phyloP scores from a whole-genome alignment of 2,113 vertebrate species.

The Syrmaticus mikado region DNA sequence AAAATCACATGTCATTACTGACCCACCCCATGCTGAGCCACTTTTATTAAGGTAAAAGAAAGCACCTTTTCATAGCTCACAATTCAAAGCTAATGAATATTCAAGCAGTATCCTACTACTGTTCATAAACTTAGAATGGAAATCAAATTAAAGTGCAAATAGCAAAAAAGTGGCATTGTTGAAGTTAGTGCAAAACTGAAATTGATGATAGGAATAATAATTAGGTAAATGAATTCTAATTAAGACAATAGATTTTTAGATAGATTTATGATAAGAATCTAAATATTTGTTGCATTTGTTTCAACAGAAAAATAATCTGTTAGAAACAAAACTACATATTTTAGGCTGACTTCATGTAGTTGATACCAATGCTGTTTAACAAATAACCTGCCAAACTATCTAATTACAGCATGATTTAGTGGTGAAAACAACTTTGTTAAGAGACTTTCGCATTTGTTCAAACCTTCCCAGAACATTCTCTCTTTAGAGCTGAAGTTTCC shows the following conservation, averaged over 20 bases:
- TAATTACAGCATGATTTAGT: accelerated
- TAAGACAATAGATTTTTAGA: constrained; percentile 77
- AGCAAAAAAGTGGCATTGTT: constrained; percentile 83
- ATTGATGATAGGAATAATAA: constrained; percentile 83
- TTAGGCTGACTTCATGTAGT: neutral
- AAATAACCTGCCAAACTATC: neutral
- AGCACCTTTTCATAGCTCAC: constrained; percentile 77
- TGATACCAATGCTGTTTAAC: constrained; percentile 2
- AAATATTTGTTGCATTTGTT: constrained; percentile 79
- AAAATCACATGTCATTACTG: constrained; percentile 79
- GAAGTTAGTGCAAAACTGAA: constrained; percentile 77
- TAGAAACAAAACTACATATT: neutral
- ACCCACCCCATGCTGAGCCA: constrained; percentile 77
- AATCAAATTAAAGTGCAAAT: constrained; percentile 88
- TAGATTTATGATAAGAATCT: constrained; percentile 71
- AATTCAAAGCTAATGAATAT: constrained; percentile 87
- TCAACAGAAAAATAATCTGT: constrained; percentile 50
- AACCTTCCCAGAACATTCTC: neutral
- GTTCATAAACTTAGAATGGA: constrained; percentile 85
- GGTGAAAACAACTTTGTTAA: neutral
- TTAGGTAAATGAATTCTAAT: constrained; percentile 86
- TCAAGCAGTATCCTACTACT: constrained; percentile 81
- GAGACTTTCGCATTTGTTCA: neutral
- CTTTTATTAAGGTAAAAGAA: constrained; percentile 81
- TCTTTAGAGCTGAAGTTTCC: neutral